These are phyloP conservation scores for Luidia sarsii DNA, from an alignment of 53 echinoderm and acorn worm genomes.

Conservation along the genomic window DNA sequence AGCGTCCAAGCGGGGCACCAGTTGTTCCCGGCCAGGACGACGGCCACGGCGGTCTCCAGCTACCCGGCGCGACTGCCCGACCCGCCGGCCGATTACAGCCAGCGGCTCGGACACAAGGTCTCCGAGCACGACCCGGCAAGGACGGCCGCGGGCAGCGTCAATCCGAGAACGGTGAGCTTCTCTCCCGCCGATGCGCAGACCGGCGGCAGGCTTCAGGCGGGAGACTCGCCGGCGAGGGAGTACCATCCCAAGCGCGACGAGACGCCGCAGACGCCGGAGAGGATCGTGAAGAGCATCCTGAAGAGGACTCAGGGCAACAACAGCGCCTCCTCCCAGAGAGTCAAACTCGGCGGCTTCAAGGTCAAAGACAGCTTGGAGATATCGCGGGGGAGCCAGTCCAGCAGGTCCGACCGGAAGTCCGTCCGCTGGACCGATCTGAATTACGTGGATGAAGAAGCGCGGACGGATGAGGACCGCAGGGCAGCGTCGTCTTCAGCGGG, in stretches of 20 bases:
- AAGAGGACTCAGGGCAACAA: slow-evolving; percentile 53
- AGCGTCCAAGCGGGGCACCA: slow-evolving; percentile 2
- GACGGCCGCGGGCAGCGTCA: not conserved
- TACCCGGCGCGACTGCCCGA: slow-evolving; percentile 41
- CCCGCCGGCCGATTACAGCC: slow-evolving; percentile 7
- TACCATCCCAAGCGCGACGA: not conserved
- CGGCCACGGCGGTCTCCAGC: slow-evolving; percentile 69
- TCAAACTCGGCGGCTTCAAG: slow-evolving; percentile 62
- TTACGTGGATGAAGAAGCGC: slow-evolving; percentile 56
- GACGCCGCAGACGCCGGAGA: slow-evolving; percentile 7
- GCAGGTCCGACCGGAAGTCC: slow-evolving; percentile 65
- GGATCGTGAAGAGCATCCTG: slow-evolving; percentile 75
- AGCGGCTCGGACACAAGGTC: not conserved
- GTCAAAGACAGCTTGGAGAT: slow-evolving; percentile 94
- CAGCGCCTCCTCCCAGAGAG: slow-evolving; percentile 28
- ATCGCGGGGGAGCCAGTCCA: slow-evolving; percentile 54
- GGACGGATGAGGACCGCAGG: not conserved
- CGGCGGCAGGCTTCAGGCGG: not conserved
- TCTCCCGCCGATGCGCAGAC: not conserved
- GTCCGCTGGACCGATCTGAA: slow-evolving; percentile 88
- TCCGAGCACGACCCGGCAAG: not conserved
- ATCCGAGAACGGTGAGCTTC: not conserved
- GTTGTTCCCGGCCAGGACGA: slow-evolving; percentile 73
- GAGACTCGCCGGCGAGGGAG: not conserved
- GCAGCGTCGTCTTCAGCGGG: not conserved